Conservation (phyloP, 2,113 vertebrate species). For the Uria lomvia region DNA sequence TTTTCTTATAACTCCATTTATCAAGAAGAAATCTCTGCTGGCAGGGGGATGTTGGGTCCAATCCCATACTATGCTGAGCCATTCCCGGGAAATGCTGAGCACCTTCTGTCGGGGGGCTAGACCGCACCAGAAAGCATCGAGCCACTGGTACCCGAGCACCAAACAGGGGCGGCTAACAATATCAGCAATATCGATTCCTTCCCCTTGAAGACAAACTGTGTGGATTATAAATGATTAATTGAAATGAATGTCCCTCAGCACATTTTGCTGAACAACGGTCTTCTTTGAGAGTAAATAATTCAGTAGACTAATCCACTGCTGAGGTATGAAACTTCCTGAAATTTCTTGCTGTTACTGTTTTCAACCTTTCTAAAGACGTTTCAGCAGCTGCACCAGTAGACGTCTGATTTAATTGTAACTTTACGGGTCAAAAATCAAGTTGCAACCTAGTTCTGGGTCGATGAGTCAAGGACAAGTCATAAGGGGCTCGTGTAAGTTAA, state of each 20-base stretch:
- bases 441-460: neutral
- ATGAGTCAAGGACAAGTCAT: neutral
- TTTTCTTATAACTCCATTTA: neutral
- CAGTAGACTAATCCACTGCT: neutral
- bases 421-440: neutral
- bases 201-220: neutral
- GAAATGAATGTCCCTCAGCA: neutral
- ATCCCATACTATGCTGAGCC: neutral
- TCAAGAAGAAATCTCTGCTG: neutral
- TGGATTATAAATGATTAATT: neutral
- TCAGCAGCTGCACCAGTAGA: neutral
- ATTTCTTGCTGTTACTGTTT: neutral
- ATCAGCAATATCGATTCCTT: neutral
- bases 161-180: neutral
- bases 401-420: neutral
- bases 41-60: neutral
- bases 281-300: neutral
- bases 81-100: neutral
- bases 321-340: neutral
- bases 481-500: neutral
- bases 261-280: neutral
- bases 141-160: neutral
- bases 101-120: fast-evolving
- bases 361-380: neutral
- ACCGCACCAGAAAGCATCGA: fast-evolving